Conservation (phyloP, 2,113 vertebrate species). For the Otus sunia region DNA sequence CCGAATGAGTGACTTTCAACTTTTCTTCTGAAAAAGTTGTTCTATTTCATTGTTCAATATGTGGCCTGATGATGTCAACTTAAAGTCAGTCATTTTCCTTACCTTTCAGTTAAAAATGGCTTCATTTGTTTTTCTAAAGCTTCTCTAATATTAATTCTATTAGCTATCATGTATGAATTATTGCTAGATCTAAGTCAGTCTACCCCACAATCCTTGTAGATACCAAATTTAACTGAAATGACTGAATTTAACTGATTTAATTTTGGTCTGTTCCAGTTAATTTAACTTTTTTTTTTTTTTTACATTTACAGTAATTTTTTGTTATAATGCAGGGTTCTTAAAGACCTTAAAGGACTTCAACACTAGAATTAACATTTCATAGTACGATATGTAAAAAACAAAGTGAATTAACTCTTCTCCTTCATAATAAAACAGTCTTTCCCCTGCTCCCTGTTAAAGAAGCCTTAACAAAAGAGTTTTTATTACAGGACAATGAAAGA, state of each 20-base stretch:
- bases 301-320: not conserved
- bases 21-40: not conserved
- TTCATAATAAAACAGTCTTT: not conserved
- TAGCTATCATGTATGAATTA: not conserved
- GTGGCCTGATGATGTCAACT: not conserved
- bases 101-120: not conserved
- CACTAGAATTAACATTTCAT: not conserved
- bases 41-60: not conserved
- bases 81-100: not conserved
- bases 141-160: not conserved
- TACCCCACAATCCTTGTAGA: fast-evolving
- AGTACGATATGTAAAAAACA: not conserved
- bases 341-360: not conserved
- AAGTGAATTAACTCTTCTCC: not conserved
- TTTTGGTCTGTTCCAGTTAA: not conserved
- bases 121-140: not conserved
- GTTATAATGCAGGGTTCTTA: not conserved
- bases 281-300: not conserved
- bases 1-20: not conserved
- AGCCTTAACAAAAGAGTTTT: not conserved
- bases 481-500: not conserved
- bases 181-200: not conserved
- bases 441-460: not conserved
- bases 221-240: not conserved
- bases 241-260: not conserved